Percentiles rank a stretch among this genome's conserved stretches.
phyloP scores from a whole-genome alignment of 2,888 invertebrate species.

The Apocheima hispidaria region DNA sequence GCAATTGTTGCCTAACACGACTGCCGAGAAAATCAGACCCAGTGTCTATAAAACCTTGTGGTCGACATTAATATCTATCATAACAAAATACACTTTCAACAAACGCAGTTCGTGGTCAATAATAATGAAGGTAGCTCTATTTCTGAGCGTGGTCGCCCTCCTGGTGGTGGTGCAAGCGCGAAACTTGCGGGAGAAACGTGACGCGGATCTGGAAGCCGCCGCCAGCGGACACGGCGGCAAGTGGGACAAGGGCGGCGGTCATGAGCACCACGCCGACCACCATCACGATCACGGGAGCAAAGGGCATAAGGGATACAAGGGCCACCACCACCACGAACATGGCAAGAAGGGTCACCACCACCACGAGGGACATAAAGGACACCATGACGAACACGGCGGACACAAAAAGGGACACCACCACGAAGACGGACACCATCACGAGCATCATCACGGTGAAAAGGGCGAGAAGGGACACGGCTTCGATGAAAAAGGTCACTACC shows the following conservation, averaged over 20 bases:
- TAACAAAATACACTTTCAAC: conserved; percentile 58
- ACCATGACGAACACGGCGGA: conserved; percentile 86
- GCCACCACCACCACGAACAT: conserved; percentile 88
- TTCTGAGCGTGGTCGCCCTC: conserved; percentile 68
- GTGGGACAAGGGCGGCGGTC: conserved; percentile 85
- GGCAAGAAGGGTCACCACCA: conserved; percentile 91
- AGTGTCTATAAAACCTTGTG: conserved; percentile 79
- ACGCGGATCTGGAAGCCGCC: conserved; percentile 85
- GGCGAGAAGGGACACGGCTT: conserved; percentile 87
- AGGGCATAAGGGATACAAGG: conserved; percentile 89
- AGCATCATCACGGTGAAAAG: conserved; percentile 88
- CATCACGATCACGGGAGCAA: conserved; percentile 88
- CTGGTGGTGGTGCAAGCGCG: conserved; percentile 76
- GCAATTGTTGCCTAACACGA: conserved; percentile 73
- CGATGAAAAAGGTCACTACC: conserved; percentile 88
- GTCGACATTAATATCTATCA: conserved; percentile 60
- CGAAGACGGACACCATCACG: conserved; percentile 88
- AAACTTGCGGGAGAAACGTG: conserved; percentile 74
- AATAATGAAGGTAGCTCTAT: conserved; percentile 70
- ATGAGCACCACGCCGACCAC: conserved; percentile 88
- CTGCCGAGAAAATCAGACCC: conserved; percentile 68
- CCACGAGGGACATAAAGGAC: conserved; percentile 87
- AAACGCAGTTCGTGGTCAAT: conserved; percentile 47
- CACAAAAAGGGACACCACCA: conserved; percentile 88
- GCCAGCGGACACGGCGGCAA: conserved; percentile 62